phyloP scores from a whole-genome alignment of 2,113 vertebrate species.

The Calidris pugnax region DNA sequence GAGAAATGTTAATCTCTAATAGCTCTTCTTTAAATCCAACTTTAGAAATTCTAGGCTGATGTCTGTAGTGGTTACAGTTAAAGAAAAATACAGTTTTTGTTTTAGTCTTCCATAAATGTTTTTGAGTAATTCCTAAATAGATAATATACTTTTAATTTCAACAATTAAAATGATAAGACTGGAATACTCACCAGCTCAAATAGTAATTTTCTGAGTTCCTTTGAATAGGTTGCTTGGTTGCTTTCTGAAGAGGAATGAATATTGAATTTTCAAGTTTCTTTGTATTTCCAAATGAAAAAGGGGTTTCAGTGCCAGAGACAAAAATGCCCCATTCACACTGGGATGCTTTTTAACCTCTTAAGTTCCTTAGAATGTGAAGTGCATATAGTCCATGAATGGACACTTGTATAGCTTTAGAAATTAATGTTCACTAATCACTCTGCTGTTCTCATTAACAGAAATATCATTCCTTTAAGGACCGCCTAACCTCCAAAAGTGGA shows the following conservation, averaged over 20 bases:
- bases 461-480: not conserved
- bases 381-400: not conserved
- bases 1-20: not conserved
- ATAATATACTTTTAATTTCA: not conserved
- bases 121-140: not conserved
- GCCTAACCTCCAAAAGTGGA: not conserved
- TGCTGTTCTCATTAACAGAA: not conserved
- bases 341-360: not conserved
- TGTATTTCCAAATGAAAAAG: conserved; percentile 28
- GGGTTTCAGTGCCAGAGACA: not conserved
- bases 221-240: not conserved
- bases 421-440: not conserved
- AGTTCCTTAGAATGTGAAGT: not conserved
- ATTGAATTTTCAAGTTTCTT: conserved; percentile 20
- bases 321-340: not conserved
- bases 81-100: not conserved
- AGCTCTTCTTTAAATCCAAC: not conserved
- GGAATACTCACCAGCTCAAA: not conserved
- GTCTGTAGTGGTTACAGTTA: not conserved
- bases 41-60: not conserved
- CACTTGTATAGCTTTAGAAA: not conserved
- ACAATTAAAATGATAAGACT: not conserved
- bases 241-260: conserved; percentile 7
- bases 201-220: not conserved
- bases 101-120: not conserved